A percentile compares a stretch with the other conserved stretches of the same genome.
phyloP scores from a whole-genome alignment of 2,888 invertebrate species.

The Spodoptera exigua region DNA sequence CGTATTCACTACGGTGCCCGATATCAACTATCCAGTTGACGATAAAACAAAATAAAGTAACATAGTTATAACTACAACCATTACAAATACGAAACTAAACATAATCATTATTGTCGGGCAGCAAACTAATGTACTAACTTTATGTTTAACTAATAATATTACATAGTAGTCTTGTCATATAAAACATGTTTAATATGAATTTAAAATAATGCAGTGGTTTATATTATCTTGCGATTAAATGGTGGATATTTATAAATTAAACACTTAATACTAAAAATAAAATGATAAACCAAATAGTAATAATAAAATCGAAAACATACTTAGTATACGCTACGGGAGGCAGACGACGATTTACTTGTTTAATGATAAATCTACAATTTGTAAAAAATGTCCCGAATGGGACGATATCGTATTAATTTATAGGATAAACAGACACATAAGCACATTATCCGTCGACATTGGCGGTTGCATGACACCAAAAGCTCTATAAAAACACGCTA shows the following conservation, averaged over 20 bases:
- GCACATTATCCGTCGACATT: slow-evolving; percentile 32
- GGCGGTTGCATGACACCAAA: slow-evolving; percentile 50
- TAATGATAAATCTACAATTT: slow-evolving; percentile 28
- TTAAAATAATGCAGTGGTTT: slow-evolving; percentile 54
- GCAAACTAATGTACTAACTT: slow-evolving; percentile 75
- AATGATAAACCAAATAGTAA: slow-evolving; percentile 62
- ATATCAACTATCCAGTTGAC: slow-evolving; percentile 48
- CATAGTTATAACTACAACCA: slow-evolving; percentile 69
- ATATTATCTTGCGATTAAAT: slow-evolving; percentile 68
- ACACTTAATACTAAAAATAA: slow-evolving; percentile 69
- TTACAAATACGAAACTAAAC: slow-evolving; percentile 70
- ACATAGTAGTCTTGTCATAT: slow-evolving; percentile 74
- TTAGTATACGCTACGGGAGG: slow-evolving; percentile 56
- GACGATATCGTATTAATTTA: slow-evolving; percentile 43
- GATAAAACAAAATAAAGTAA: slow-evolving; percentile 60
- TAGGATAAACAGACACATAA: slow-evolving; percentile 49
- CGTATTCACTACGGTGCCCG: slow-evolving; percentile 67
- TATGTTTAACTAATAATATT: slow-evolving; percentile 70
- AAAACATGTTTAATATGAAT: slow-evolving; percentile 63
- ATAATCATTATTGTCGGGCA: slow-evolving; percentile 81
- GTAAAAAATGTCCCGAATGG: slow-evolving; percentile 32
- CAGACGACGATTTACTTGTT: slow-evolving; percentile 28
- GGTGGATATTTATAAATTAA: slow-evolving; percentile 72
- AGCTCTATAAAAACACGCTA: slow-evolving; percentile 57
- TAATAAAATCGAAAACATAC: slow-evolving; percentile 56